These are phyloP conservation scores for Eudyptes chrysolophus DNA, from an alignment of 2,113 vertebrate genomes.

Conservation along the genomic window DNA sequence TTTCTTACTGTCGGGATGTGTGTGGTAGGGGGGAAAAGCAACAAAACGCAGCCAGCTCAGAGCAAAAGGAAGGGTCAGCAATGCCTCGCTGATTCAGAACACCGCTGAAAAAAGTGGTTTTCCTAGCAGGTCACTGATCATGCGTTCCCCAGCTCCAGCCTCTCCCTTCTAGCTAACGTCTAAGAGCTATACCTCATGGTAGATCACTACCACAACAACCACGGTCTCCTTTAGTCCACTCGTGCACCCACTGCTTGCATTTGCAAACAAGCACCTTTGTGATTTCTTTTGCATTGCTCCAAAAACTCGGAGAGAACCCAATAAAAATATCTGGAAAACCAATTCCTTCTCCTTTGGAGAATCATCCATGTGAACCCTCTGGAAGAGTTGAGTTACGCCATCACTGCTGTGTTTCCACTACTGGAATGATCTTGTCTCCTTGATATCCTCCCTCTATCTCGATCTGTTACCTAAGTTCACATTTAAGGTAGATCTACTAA, in stretches of 20 bases:
- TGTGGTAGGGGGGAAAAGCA: background rate
- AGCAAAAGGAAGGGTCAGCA: background rate
- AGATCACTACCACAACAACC: background rate
- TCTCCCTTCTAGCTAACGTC: background rate
- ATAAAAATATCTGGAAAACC: background rate
- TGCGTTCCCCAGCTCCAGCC: background rate
- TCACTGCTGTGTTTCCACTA: background rate
- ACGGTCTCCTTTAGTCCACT: background rate
- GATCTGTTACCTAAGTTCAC: background rate
- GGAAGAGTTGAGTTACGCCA: background rate
- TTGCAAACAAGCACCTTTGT: background rate
- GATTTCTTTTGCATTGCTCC: background rate
- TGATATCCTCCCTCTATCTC: background rate
- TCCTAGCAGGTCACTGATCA: background rate
- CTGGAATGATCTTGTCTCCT: background rate
- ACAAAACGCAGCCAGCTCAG: background rate
- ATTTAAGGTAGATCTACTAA: background rate
- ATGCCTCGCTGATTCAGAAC: background rate
- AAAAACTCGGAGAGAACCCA: background rate
- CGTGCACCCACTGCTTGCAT: background rate
- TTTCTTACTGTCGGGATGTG: background rate
- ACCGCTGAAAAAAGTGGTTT: background rate
- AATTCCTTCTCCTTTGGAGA: background rate
- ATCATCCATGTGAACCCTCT: background rate
- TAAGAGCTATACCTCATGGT: rapidly evolving